Evolutionary conservation across 2,888 invertebrate species (phyloP), one percentile per base, ranked within the genome.

Genomic region (Epirrhoe alternata): DNA sequence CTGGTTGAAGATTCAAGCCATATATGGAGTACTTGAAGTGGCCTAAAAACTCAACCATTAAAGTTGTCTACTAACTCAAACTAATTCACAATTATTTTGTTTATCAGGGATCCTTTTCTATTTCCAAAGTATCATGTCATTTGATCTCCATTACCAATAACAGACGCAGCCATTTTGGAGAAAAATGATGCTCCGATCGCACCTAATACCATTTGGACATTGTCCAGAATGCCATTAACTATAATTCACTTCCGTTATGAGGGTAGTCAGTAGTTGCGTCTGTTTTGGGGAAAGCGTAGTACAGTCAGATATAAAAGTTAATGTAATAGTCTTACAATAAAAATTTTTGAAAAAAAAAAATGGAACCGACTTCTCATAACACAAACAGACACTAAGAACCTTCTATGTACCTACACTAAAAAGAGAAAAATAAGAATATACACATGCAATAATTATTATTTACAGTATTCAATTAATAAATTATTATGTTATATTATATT

Each of bases 161-260:
- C 14, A 42, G 38, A 12, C 12, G n/a, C 51, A 45, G 50, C 14
- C 24, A 51, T 55, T 61, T 61, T 3, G 6, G 12, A 52, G 42
- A 8, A 49, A 62, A 63, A 52, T 53, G 45, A 56, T 57, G 31
- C 30, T 16, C 55, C 33, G 50, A 66, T 69, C 63, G 58, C 58
- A 17, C 62, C 33, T 64, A 68, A 68, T 56, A 52, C 54, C 31
- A 60, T 69, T 61, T 69, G 66, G 72, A 70, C 63, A 59, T 12
- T 57, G 66, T 69, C 71, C 71, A 70, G 70, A 69, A 35, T 1
- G 30, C 64, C 71, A 75, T 71, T 75, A 73, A 59, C 56, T 50
- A 66, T 73, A 71, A 72, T 69, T 66, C 68, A 60, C 61, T 70
- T 70, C 64, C 66, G 63, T 61, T 68, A 68, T 42, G 49, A 53